Base-by-base conservation (phyloP, 2,797 vertebrate species). In the Notoglanidium macrostoma region DNA sequence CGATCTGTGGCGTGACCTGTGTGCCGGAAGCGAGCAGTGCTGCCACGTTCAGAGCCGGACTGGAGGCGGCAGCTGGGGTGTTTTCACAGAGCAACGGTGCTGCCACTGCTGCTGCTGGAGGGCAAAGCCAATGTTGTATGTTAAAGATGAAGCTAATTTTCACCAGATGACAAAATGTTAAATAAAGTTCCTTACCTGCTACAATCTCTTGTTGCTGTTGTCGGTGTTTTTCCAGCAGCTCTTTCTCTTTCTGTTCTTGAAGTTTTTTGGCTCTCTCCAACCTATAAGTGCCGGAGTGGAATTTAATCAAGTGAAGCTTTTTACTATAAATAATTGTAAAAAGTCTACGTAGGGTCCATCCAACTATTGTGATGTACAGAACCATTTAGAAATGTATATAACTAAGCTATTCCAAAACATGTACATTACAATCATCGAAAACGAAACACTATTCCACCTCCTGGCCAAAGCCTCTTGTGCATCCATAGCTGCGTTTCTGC, bases 201-300 rank as follows among this genome's bases (percentile, higher is more conserved):
- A 93, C 95, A 9, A 96, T 97, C 93, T 99, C 98, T 92, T 98
- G 97, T 88, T 95, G 95, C 89, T 95, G 94, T 49, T 85, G 67
- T 2, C 83, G 87, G 40, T 98, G 97, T 91, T 99, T 98, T 92
- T 99, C 98, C 88, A 97, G 94, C 94, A 98, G 93, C 92, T 99
- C 98, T 67, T 99, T 99, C 91, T 99, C 98, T 91, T 98, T 97
- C 91, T 99, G 98, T 90, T 99, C 98, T 92, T 99, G 98, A 54
- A 99, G 95, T 89, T 99, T 99, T 93, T 99, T 99, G 61, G 98
- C 98, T 92, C 98, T 96, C 93, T 99, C 98, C 93, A 99, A 95
- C 88, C 98, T 99, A 5, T 0, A 49, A 11, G 44, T 32, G 23
- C 19, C 51, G 55, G 55, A 68, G 17, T 21, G 79, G 26, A 59